Percentiles rank a stretch among this genome's conserved stretches.
Evolutionary conservation across 2,797 vertebrate genomes (phyloP).

Genomic region (Erethizon dorsatum): DNA sequence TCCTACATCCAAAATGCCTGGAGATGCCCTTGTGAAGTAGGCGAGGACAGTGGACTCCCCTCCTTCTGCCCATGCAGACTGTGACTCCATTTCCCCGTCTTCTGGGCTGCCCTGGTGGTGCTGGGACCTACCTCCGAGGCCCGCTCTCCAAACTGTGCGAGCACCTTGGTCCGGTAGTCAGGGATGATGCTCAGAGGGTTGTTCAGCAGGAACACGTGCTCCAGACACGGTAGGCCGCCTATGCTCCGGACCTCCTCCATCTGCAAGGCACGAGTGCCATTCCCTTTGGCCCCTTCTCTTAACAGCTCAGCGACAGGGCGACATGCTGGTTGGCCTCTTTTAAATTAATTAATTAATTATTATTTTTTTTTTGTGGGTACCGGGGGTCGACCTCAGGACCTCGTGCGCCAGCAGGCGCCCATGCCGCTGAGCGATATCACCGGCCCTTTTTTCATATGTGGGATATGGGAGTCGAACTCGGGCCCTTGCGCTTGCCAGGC

Average conservation of each 20-base stretch:
- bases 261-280: conserved; percentile 88
- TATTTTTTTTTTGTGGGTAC: too few relatives aligned
- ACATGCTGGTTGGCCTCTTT: accelerated
- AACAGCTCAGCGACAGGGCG: background rate
- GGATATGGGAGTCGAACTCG: too few relatives aligned
- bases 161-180: conserved; percentile 98
- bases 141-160: conserved; percentile 97
- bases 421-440: too few relatives aligned
- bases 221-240: conserved; percentile 95
- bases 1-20: background rate
- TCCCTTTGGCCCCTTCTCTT: background rate
- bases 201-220: conserved; percentile 93
- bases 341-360: too few relatives aligned
- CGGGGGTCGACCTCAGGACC: too few relatives aligned
- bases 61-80: background rate
- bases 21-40: background rate
- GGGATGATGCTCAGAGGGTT: conserved; percentile 98
- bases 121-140: conserved; percentile 94
- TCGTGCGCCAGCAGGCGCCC: too few relatives aligned
- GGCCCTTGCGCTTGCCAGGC: too few relatives aligned
- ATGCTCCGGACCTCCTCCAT: conserved; percentile 96
- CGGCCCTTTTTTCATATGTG: too few relatives aligned
- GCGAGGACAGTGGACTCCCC: background rate
- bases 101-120: background rate
- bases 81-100: background rate